Percentiles rank a stretch among this genome's conserved stretches.
Conservation (phyloP, 2,113 vertebrate species). For the Agapornis roseicollis region DNA sequence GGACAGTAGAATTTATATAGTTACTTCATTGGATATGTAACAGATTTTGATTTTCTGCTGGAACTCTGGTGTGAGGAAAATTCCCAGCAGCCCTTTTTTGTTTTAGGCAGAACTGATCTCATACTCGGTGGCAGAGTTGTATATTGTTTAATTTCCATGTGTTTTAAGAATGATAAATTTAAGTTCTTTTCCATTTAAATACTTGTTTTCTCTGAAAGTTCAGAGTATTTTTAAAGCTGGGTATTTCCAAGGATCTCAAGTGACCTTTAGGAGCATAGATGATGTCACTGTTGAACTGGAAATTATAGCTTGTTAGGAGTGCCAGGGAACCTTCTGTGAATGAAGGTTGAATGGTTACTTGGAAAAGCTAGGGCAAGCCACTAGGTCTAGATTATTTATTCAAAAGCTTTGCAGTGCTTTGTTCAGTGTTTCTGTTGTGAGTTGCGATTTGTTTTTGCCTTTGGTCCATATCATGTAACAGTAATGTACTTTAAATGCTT, state of each 20-base stretch:
- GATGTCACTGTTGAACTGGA: neutral
- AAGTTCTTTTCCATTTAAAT: neutral
- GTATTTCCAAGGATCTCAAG: neutral
- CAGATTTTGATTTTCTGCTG: neutral
- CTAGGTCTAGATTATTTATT: neutral
- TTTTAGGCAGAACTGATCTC: neutral
- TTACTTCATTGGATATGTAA: neutral
- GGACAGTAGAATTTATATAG: neutral
- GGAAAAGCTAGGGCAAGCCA: neutral
- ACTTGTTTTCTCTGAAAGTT: neutral
- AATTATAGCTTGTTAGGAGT: neutral
- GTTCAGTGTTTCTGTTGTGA: neutral
- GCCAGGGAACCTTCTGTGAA: neutral
- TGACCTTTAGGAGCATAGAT: neutral
- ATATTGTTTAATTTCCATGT: neutral
- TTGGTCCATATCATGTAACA: neutral
- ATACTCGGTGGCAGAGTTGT: neutral
- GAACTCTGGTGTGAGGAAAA: neutral
- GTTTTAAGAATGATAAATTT: neutral
- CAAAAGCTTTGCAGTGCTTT: neutral
- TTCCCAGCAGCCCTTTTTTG: neutral
- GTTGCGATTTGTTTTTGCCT: neutral
- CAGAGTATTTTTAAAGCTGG: neutral
- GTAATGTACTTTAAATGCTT: neutral
- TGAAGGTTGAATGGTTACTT: neutral